Base-by-base conservation (phyloP, 1,140 invertebrate species). In the Coenobita brevimanus region DNA sequence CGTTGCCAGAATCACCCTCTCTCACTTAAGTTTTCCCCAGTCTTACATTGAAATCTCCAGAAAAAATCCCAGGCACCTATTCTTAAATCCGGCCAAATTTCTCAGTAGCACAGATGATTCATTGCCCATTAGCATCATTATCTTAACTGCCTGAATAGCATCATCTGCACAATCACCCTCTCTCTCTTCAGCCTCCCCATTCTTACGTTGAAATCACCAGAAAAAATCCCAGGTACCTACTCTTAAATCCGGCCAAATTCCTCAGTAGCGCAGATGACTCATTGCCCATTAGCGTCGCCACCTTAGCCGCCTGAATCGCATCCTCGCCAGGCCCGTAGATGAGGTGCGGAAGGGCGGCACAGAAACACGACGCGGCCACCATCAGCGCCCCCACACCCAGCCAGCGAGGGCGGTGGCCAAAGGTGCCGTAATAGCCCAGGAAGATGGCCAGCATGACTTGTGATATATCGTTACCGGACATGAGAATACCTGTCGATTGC, bases 381-480 rank as follows among this genome's bases (percentile, higher is more conserved):
- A 94, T 87, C 0, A 92, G 17, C 21, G 92, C 91, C 30, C 91
- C 91, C 3, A 90, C 33, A 13, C 91, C 94, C 64, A 96, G 95
- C 94, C 95, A 95, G 79, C 93, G 91, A 2, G 95, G 94, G 75
- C 94, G 92, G 91, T 95, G 94, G 33, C 94, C 93, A 21, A 93
- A 93, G 41, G 93, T 93, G n/a, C 94, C 94, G 81, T 94, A 94
- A 89, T 95, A 95, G 13, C 94, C 94, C n/a, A 95, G 91, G 24
- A 95, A 90, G 82, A 94, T 89, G 21, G 94, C 94, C 15, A 94
- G 91, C 78, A 96, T 89, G 85, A 95, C 95, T 92, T 96, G 95
- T 81, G 95, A 95, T 90, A 96, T 94, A 92, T 96, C 95, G 92
- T 96, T 95, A 33, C 95, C 95, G 69, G 95, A 95, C 10, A 96